phyloP scores from a whole-genome alignment of 1,140 invertebrate genomes.

The Homalodisca vitripennis region DNA sequence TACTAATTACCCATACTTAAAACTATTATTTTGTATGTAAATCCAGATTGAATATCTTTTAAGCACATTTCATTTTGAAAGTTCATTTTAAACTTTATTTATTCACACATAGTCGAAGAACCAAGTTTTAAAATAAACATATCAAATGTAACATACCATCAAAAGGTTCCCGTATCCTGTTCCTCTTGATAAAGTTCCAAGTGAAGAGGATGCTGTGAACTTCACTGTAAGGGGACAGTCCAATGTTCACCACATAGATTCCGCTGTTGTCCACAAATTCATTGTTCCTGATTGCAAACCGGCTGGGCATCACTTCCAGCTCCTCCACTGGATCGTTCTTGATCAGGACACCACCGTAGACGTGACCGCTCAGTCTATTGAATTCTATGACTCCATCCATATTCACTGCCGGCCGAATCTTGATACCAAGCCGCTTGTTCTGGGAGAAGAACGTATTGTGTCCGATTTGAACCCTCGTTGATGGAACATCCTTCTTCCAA shows the following conservation, averaged over 20 bases:
- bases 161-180: constrained; percentile 86
- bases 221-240: constrained; percentile 81
- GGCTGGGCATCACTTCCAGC: constrained; percentile 63
- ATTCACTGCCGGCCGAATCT: constrained; percentile 83
- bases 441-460: constrained; percentile 81
- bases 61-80: too few species aligned
- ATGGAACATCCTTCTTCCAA: constrained; percentile 55
- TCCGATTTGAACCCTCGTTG: constrained; percentile 70
- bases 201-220: constrained; percentile 81
- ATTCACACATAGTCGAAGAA: too few species aligned
- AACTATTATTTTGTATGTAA: too few species aligned
- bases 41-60: too few species aligned
- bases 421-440: constrained; percentile 73
- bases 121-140: too few species aligned
- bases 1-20: too few species aligned
- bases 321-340: constrained; percentile 80
- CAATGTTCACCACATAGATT: constrained; percentile 81
- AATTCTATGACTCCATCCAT: constrained; percentile 75
- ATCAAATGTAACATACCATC: constrained; percentile 50
- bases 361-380: constrained; percentile 82
- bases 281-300: constrained; percentile 82
- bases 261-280: constrained; percentile 86
- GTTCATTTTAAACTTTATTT: too few species aligned
- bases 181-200: constrained; percentile 83
- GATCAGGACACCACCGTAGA: constrained; percentile 81